phyloP scores from a whole-genome alignment of 1,140 invertebrate genomes.

The Laupala kohalensis region DNA sequence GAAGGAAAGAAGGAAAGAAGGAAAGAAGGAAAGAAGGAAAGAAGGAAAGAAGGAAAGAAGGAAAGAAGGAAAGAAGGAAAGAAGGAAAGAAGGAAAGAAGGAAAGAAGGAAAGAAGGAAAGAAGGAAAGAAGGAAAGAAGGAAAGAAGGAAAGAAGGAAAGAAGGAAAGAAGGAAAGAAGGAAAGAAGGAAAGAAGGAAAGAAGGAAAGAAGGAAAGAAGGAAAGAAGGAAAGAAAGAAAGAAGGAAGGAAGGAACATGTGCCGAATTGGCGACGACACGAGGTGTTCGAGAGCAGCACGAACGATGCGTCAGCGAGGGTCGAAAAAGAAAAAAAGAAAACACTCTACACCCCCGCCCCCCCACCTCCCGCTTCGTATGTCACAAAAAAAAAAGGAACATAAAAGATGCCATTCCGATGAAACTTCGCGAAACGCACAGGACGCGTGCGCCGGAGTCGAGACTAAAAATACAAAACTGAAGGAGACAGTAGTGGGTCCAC shows the following conservation, averaged over 20 bases:
- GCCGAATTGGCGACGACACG: too few species aligned
- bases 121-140: slow-evolving; percentile 3
- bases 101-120: slow-evolving; percentile 4
- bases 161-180: slow-evolving; percentile 4
- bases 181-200: slow-evolving; percentile 4
- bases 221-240: slow-evolving; percentile 4
- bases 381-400: too few species aligned
- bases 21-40: slow-evolving; percentile 2
- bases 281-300: too few species aligned
- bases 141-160: slow-evolving; percentile 4
- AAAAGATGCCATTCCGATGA: slow-evolving; percentile 7
- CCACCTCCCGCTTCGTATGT: slow-evolving; percentile 6
- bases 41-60: slow-evolving; percentile 1
- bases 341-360: background rate
- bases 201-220: slow-evolving; percentile 6
- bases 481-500: background rate
- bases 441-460: slow-evolving; percentile 1
- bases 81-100: slow-evolving; percentile 3
- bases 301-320: too few species aligned
- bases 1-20: slow-evolving; percentile 1
- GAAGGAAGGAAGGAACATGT: slow-evolving; percentile 5
- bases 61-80: slow-evolving; percentile 1
- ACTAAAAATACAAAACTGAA: slow-evolving; percentile 7
- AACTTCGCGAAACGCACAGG: slow-evolving; percentile 6
- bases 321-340: too few species aligned